A percentile compares a stretch with the other conserved stretches of the same genome.
These are phyloP conservation scores for Lethrus apterus DNA, from an alignment of 1,140 invertebrate species.

Conservation along the genomic window DNA sequence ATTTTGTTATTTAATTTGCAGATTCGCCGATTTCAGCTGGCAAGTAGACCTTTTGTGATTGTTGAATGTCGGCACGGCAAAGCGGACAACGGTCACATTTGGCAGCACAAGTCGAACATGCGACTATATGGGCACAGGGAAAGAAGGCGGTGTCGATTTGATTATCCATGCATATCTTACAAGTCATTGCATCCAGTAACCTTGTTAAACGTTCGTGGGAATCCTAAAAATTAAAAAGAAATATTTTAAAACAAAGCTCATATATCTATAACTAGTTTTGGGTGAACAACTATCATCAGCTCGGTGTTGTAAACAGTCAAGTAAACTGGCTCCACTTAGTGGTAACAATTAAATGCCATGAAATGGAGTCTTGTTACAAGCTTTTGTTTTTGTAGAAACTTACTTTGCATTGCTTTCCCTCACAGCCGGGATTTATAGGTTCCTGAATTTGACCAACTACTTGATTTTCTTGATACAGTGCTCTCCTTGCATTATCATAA, in stretches of 20 bases:
- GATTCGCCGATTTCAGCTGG: slow-evolving; percentile 40
- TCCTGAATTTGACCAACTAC: slow-evolving; percentile 12
- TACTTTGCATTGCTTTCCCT: slow-evolving; percentile 37
- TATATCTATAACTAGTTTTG: background rate
- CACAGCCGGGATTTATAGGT: slow-evolving; percentile 15
- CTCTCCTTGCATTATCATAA: slow-evolving; percentile 74
- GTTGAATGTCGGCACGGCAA: slow-evolving; percentile 65
- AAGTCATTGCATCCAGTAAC: slow-evolving; percentile 65
- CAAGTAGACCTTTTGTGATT: slow-evolving; percentile 64
- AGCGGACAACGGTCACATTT: slow-evolving; percentile 69
- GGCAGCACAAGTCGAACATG: slow-evolving; percentile 62
- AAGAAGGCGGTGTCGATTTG: slow-evolving; percentile 73
- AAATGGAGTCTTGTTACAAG: too few species aligned
- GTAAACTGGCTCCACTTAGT: background rate
- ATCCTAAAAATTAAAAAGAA: slow-evolving; percentile 43
- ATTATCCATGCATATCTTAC: slow-evolving; percentile 76
- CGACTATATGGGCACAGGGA: slow-evolving; percentile 75
- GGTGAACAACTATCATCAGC: too few species aligned
- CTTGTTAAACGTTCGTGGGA: slow-evolving; percentile 49
- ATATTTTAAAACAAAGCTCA: background rate
- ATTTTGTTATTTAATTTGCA: slow-evolving; percentile 42
- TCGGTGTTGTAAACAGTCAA: background rate
- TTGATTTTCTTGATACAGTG: slow-evolving; percentile 47
- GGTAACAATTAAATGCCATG: background rate
- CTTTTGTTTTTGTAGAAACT: slow-evolving; percentile 22